These are phyloP conservation scores for Callyntrura guangdongensis DNA, from an alignment of 2,888 invertebrate species.

Conservation along the genomic window DNA sequence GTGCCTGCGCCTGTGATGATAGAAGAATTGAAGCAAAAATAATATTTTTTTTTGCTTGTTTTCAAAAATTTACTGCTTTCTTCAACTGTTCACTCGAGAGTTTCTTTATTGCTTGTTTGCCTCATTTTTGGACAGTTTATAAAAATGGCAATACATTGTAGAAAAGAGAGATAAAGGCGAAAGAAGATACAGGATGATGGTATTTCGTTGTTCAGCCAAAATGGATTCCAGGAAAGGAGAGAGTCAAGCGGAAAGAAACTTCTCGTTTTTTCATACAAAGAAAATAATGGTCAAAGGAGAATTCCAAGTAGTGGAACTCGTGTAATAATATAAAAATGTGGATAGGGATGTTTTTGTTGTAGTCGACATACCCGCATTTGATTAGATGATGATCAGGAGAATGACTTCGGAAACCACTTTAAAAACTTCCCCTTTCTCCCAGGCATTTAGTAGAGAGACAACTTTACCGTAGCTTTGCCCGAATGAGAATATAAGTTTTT, in stretches of 20 bases:
- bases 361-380: too few relatives aligned
- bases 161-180: too few relatives aligned
- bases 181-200: background rate
- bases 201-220: slow-evolving; percentile 13
- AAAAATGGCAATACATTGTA: background rate
- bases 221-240: background rate
- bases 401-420: too few relatives aligned
- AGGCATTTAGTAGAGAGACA: too few relatives aligned
- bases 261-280: background rate
- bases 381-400: too few relatives aligned
- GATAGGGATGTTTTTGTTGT: too few relatives aligned
- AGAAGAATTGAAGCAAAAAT: background rate
- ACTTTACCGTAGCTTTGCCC: too few relatives aligned
- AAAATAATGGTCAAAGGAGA: background rate
- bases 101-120: slow-evolving; percentile 18
- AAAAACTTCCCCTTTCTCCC: too few relatives aligned
- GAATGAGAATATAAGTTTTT: too few relatives aligned
- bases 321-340: too few relatives aligned
- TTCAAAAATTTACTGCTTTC: background rate
- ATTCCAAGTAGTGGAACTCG: background rate
- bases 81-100: background rate
- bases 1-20: background rate
- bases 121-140: background rate
- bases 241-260: background rate
- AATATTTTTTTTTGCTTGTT: background rate